phyloP scores from a whole-genome alignment of 1,140 invertebrate species.

The Contarinia nasturtii region DNA sequence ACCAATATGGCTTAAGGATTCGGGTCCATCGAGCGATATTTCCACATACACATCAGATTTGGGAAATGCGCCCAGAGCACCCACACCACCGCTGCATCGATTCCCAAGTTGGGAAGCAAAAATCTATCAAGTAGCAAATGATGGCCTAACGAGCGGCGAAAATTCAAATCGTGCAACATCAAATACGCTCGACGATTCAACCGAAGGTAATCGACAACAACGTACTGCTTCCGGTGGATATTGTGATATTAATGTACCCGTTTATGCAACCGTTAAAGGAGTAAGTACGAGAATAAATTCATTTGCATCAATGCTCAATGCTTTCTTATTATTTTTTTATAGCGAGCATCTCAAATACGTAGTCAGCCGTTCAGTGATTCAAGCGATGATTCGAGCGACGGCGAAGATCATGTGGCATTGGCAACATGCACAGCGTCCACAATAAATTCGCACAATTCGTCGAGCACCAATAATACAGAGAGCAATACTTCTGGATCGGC shows the following conservation, averaged over 20 bases:
- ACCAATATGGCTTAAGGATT: slow-evolving; percentile 30
- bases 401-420: slow-evolving; percentile 44
- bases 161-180: not conserved
- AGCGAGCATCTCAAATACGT: slow-evolving; percentile 86
- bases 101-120: slow-evolving; percentile 88
- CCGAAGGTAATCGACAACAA: slow-evolving; percentile 23
- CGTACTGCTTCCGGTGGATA: slow-evolving; percentile 41
- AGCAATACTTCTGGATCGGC: slow-evolving; percentile 36
- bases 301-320: not conserved
- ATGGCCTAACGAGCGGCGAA: slow-evolving; percentile 38
- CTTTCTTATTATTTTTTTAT: slow-evolving; percentile 8
- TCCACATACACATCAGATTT: slow-evolving; percentile 25
- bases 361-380: slow-evolving; percentile 91
- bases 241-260: slow-evolving; percentile 75
- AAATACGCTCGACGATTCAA: not conserved
- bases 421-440: slow-evolving; percentile 19
- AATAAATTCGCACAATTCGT: slow-evolving; percentile 24
- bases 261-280: slow-evolving; percentile 90
- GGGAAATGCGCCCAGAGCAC: slow-evolving; percentile 38
- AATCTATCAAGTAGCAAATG: slow-evolving; percentile 78
- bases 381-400: slow-evolving; percentile 85
- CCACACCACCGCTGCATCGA: slow-evolving; percentile 73
- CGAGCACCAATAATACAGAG: slow-evolving; percentile 29
- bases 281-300: slow-evolving; percentile 26
- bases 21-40: slow-evolving; percentile 27